Conservation (phyloP, 2,888 invertebrate species). For the Hyposoter dolosus region DNA sequence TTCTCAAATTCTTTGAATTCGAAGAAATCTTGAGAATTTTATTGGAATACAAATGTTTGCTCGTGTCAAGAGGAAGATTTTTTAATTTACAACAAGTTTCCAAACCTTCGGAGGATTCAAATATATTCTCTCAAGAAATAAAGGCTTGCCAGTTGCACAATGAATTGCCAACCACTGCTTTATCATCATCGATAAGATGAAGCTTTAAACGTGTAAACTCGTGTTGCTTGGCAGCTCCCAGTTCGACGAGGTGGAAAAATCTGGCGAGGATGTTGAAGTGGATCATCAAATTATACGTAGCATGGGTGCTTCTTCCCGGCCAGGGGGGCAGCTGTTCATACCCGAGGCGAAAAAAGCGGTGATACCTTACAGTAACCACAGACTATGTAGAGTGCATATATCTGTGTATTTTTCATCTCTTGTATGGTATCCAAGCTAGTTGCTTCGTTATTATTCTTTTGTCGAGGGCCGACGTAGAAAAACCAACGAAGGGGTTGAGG, state of each 20-base stretch:
- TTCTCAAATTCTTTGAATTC: not conserved
- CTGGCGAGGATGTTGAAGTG: constrained; percentile 80
- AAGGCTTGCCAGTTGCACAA: not conserved
- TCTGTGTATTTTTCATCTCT: constrained; percentile 38
- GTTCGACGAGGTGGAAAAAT: constrained; percentile 74
- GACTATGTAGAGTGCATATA: constrained; percentile 38
- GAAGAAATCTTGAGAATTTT: not conserved
- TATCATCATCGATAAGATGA: constrained; percentile 29
- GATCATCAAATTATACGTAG: constrained; percentile 80
- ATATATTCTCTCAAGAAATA: not conserved
- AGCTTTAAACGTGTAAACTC: constrained; percentile 62
- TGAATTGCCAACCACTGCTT: constrained; percentile 26
- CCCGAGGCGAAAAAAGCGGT: constrained; percentile 81
- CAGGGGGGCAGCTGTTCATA: constrained; percentile 76
- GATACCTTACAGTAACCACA: constrained; percentile 73
- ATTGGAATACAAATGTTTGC: not conserved
- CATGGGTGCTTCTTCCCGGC: constrained; percentile 80
- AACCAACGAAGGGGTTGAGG: not conserved
- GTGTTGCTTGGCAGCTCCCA: constrained; percentile 75
- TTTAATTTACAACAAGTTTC: not conserved
- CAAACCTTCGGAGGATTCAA: constrained; percentile 52
- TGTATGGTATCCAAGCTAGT: constrained; percentile 60
- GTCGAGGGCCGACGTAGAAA: constrained; percentile 6
- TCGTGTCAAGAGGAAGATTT: not conserved
- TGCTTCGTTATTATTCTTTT: constrained; percentile 44